Base-by-base conservation (phyloP, 2,888 invertebrate genomes). In the Linnaemya tessellans region DNA sequence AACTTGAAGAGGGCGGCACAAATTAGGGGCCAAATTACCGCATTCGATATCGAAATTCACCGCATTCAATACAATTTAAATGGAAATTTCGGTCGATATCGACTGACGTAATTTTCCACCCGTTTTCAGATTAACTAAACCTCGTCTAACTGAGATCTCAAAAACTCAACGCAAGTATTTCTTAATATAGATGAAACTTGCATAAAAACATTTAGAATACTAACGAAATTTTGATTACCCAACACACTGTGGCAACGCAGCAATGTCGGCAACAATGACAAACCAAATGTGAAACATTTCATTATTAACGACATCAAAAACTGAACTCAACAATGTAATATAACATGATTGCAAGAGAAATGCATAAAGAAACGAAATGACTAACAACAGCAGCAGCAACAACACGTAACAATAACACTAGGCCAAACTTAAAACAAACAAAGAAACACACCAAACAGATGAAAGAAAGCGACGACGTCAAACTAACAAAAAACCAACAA, bases 331-430 rank as follows among this genome's bases (percentile, higher is more conserved):
- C 74, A 89, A 90, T 89, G 87, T 90, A 88, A 89, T 89, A 89
- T 90, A 90, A 90, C 90, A 90, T 89, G 88, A 88, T 87, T 87
- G 89, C 89, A 89, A 89, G 89, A 89, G 88, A 89, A 80, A 77
- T 73, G 49, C 71, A 79, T 41, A 22, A 43, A 64, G 49, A 15
- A 80, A 81, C 35, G 62, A 51, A 51, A 20, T 7, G 20, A 18
- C 20, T 4, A 49, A 49, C 11, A 81, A 62, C 58, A 73, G 43
- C 15, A 75, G 4, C 15, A 67, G 67, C 64, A 62, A 49, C 43
- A 73, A 35, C 58, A 62, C 43, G 74, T 41, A 54, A 54, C 41
- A 81, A 67, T 62, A 68, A 74, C 56, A 84, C 58, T 70, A 58
- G 80, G 54, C 71, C 83, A 78, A 49, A 73, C 67, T 74, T 54